phyloP scores from a whole-genome alignment of 2,888 invertebrate species.

The Patella depressa region DNA sequence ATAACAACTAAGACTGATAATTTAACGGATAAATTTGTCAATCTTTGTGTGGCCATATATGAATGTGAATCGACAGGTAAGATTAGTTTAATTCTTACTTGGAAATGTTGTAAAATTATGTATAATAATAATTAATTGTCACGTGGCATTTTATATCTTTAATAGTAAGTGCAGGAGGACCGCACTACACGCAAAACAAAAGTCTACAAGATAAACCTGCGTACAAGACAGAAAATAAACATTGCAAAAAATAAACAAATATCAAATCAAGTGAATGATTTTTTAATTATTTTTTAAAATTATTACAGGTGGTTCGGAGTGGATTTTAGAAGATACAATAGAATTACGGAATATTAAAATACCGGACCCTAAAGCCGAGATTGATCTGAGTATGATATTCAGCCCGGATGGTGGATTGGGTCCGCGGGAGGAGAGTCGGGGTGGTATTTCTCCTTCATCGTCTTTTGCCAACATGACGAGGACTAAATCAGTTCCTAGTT shows the following conservation, averaged over 20 bases:
- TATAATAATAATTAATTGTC: no score
- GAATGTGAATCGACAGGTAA: constrained; percentile 94
- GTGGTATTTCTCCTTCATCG: constrained; percentile 44
- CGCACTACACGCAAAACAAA: no score
- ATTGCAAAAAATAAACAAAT: no score
- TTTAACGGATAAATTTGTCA: constrained; percentile 63
- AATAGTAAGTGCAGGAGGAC: no score
- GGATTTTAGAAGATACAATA: constrained; percentile 96
- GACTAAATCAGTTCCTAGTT: constrained; percentile 64
- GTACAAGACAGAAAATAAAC: no score
- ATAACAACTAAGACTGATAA: constrained; percentile 67
- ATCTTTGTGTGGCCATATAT: constrained; percentile 87
- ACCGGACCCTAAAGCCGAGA: constrained; percentile 67
- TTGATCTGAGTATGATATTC: constrained; percentile 57
- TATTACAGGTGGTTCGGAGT: constrained; percentile 80
- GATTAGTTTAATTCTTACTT: neutral
- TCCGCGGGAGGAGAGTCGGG: constrained; percentile 19
- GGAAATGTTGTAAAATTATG: no score
- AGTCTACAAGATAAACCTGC: no score
- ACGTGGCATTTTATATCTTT: no score
- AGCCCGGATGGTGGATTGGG: constrained; percentile 32
- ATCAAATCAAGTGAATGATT: no score
- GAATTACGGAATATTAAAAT: constrained; percentile 92
- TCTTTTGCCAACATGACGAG: constrained; percentile 49
- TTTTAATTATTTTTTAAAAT: no score